phyloP scores from a whole-genome alignment of 1,140 invertebrate species.

The Neotoxoptera formosana region DNA sequence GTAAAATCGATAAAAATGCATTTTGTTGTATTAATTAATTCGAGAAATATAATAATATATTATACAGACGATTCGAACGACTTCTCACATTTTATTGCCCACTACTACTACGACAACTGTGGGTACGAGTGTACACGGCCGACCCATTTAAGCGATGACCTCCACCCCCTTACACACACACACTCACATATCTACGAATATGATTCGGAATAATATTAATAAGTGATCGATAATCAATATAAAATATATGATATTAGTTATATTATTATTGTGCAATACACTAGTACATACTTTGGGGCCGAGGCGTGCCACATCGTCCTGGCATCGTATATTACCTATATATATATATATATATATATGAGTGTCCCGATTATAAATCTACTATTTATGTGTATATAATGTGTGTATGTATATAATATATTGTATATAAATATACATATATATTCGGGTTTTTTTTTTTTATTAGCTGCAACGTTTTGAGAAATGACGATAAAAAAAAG shows the following conservation, averaged over 20 bases:
- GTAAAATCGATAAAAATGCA: neutral
- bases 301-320: neutral
- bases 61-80: neutral
- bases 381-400: neutral
- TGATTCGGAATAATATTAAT: neutral
- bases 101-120: too few species aligned
- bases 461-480: slow-evolving; percentile 37
- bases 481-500: slow-evolving; percentile 31
- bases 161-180: neutral
- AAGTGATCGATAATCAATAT: neutral
- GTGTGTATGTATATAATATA: too few species aligned
- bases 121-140: neutral
- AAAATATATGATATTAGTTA: too few species aligned
- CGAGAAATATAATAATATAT: neutral
- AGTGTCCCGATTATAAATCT: slow-evolving; percentile 46
- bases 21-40: neutral
- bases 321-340: neutral
- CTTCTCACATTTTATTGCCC: neutral
- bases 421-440: neutral
- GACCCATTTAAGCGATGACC: neutral
- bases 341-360: too few species aligned
- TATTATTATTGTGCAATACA: neutral
- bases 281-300: neutral
- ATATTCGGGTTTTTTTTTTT: neutral
- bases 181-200: neutral